A percentile compares a stretch with the other conserved stretches of the same genome.
Evolutionary conservation across 2,797 vertebrate genomes (phyloP).

Genomic region (Neostethus bicornis): DNA sequence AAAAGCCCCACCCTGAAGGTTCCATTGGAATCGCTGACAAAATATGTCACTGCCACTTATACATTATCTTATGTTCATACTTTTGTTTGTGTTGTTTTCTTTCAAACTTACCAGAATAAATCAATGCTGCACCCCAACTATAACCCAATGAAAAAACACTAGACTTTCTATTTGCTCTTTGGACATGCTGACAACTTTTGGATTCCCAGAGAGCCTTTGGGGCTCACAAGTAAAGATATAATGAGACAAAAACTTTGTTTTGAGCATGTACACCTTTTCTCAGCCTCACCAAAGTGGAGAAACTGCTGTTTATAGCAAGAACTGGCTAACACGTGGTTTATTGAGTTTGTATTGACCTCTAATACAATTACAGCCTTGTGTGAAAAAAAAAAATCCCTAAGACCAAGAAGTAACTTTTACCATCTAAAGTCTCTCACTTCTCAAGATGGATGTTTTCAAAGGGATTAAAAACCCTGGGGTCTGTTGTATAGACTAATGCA

Average conservation of each 20-base stretch:
- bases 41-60: too few relatives aligned
- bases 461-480: conserved; percentile 56
- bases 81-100: not conserved
- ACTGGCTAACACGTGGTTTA: conserved; percentile 63
- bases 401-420: conserved; percentile 62
- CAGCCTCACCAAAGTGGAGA: conserved; percentile 44
- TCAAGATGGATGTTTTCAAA: conserved; percentile 51
- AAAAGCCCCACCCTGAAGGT: too few relatives aligned
- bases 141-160: not conserved
- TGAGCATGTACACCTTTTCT: conserved; percentile 33
- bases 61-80: too few relatives aligned
- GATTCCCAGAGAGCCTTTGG: not conserved
- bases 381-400: conserved; percentile 69
- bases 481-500: conserved; percentile 31
- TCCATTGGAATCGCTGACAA: too few relatives aligned
- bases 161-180: too few relatives aligned
- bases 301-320: conserved; percentile 71
- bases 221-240: not conserved
- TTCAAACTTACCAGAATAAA: not conserved
- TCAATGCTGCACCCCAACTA: not conserved
- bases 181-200: not conserved
- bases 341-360: conserved; percentile 75
- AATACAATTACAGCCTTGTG: conserved; percentile 68
- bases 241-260: conserved; percentile 19
- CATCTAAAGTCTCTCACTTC: conserved; percentile 52